Evolutionary conservation across 1,140 invertebrate genomes (phyloP).

Genomic region (Drosophila asahinai): DNA sequence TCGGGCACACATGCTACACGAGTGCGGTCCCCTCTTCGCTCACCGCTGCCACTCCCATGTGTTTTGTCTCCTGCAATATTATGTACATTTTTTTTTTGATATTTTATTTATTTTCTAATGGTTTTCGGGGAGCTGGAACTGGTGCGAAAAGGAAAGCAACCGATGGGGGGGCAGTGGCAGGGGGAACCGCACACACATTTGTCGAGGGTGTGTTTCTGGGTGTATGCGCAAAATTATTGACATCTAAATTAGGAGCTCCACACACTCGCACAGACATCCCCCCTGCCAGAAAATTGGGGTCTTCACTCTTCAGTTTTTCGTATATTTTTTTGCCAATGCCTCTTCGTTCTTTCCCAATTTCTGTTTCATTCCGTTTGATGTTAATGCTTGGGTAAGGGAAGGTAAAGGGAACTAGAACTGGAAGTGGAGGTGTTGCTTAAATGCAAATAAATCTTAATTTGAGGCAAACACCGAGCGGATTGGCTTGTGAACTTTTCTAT

Average conservation of each 20-base stretch:
- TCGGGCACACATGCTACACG: slow-evolving; percentile 30
- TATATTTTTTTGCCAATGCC: slow-evolving; percentile 5
- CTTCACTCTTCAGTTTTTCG: background rate
- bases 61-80: slow-evolving; percentile 4
- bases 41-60: background rate
- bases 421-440: slow-evolving; percentile 6
- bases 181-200: slow-evolving; percentile 14
- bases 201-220: slow-evolving; percentile 21
- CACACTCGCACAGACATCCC: background rate
- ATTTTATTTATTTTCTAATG: slow-evolving; percentile 54
- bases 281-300: background rate
- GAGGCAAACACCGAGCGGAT: slow-evolving; percentile 1
- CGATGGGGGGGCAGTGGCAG: background rate
- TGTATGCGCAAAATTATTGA: slow-evolving; percentile 72
- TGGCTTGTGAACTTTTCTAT: slow-evolving; percentile 18
- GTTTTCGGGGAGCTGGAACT: slow-evolving; percentile 2
- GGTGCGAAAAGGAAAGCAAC: background rate
- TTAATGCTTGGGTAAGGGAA: background rate
- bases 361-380: slow-evolving; percentile 43
- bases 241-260: slow-evolving; percentile 71
- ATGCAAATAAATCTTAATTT: slow-evolving; percentile 30
- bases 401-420: background rate
- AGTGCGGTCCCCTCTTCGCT: background rate
- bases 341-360: slow-evolving; percentile 11
- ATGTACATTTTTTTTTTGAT: slow-evolving; percentile 15